Evolutionary conservation across 2,888 invertebrate genomes (phyloP).

Genomic region (Halictus quadricinctus): DNA sequence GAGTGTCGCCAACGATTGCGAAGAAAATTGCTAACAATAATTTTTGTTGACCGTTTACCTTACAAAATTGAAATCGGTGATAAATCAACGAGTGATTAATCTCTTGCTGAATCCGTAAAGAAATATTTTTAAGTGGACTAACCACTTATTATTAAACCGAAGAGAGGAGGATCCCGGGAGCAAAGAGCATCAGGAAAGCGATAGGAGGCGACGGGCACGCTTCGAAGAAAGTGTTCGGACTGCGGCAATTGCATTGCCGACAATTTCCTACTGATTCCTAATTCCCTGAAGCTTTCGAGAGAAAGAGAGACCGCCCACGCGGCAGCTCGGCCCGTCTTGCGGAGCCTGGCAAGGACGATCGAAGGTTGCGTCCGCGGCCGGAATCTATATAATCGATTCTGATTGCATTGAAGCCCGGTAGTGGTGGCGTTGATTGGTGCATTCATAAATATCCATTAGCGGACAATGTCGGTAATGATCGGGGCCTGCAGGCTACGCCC

Average conservation of each 20-base stretch:
- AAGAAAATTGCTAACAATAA: no score
- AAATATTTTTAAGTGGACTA: no score
- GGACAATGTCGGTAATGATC: constrained; percentile 82
- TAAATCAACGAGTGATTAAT: no score
- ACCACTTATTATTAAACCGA: no score
- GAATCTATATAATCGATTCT: constrained; percentile 82
- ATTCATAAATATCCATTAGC: constrained; percentile 83
- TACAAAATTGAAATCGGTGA: no score
- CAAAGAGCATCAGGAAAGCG: background rate
- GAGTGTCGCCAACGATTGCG: no score
- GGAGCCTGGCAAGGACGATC: constrained; percentile 64
- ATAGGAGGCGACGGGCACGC: background rate
- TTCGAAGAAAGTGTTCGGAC: background rate
- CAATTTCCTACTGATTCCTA: constrained; percentile 46
- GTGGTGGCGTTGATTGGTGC: constrained; percentile 81
- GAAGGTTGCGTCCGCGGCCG: constrained; percentile 61
- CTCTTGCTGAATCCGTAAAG: no score
- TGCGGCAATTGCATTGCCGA: constrained; percentile 22
- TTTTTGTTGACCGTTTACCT: no score
- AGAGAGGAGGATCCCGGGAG: no score
- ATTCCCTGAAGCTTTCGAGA: constrained; percentile 40
- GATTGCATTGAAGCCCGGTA: constrained; percentile 82
- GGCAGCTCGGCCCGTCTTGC: constrained; percentile 8
- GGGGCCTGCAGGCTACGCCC: constrained; percentile 79
- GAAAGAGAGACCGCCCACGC: constrained; percentile 41